A percentile compares a stretch with the other conserved stretches of the same genome.
Evolutionary conservation across 1,140 invertebrate genomes (phyloP).

Genomic region (Panonychus citri): DNA sequence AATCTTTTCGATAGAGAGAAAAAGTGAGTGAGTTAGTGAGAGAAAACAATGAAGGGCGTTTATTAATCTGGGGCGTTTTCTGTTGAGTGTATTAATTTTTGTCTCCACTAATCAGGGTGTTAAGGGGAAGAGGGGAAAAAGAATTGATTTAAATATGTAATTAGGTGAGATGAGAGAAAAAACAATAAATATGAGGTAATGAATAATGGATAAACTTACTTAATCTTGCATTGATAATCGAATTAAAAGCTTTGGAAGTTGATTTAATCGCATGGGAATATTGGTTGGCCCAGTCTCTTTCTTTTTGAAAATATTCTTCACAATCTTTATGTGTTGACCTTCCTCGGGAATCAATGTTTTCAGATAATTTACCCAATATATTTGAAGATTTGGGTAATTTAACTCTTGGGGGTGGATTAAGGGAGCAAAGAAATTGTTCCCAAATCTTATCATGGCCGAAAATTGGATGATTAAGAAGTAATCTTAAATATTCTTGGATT

Average conservation of each 20-base stretch:
- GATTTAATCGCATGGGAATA: conserved; percentile 21
- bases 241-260: conserved; percentile 15
- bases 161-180: neutral
- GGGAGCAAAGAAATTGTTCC: conserved; percentile 1
- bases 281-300: conserved; percentile 22
- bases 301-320: conserved; percentile 26
- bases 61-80: too few species aligned
- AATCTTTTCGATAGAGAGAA: too few species aligned
- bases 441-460: conserved; percentile 2
- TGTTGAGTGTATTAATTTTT: too few species aligned
- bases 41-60: too few species aligned
- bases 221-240: neutral
- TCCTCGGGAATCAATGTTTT: neutral
- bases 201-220: neutral
- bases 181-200: neutral
- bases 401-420: neutral
- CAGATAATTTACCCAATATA: neutral
- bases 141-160: too few species aligned
- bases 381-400: conserved; percentile 1
- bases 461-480: conserved; percentile 6
- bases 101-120: too few species aligned
- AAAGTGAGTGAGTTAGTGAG: too few species aligned
- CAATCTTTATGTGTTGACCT: conserved; percentile 18
- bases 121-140: too few species aligned
- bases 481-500: conserved; percentile 22